These are phyloP conservation scores for Mimumesa dahlbomi DNA, from an alignment of 2,888 invertebrate species.

Conservation along the genomic window DNA sequence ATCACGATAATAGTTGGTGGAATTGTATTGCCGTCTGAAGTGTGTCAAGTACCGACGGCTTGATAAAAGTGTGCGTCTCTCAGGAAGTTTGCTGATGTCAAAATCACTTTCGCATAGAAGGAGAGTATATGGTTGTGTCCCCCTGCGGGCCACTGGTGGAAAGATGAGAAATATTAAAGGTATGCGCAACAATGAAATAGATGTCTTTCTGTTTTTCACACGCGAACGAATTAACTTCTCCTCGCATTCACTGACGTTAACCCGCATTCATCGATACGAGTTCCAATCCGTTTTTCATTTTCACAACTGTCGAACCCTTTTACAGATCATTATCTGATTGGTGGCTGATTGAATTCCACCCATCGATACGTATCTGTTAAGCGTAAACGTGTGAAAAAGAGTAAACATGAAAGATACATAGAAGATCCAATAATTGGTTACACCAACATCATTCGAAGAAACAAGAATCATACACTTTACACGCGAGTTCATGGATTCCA, in stretches of 20 bases:
- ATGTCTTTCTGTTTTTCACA: too few relatives aligned
- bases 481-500: background rate
- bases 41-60: conserved; percentile 62
- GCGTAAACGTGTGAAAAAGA: background rate
- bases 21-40: conserved; percentile 45
- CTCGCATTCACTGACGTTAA: conserved; percentile 28
- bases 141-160: conserved; percentile 37
- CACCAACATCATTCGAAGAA: conserved; percentile 1
- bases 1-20: conserved; percentile 37
- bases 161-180: conserved; percentile 7
- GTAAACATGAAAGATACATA: background rate
- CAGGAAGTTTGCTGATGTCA: conserved; percentile 43
- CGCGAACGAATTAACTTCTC: too few relatives aligned
- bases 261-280: conserved; percentile 39
- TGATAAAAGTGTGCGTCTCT: conserved; percentile 55
- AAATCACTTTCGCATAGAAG: conserved; percentile 62
- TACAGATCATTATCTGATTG: background rate
- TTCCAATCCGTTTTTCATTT: background rate
- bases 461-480: too few relatives aligned
- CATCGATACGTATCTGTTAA: conserved; percentile 1
- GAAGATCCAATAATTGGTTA: background rate
- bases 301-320: background rate
- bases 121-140: conserved; percentile 60
- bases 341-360: background rate
- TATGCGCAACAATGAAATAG: too few relatives aligned